Conservation (phyloP, 2,113 vertebrate species). For the Oryzias celebensis region DNA sequence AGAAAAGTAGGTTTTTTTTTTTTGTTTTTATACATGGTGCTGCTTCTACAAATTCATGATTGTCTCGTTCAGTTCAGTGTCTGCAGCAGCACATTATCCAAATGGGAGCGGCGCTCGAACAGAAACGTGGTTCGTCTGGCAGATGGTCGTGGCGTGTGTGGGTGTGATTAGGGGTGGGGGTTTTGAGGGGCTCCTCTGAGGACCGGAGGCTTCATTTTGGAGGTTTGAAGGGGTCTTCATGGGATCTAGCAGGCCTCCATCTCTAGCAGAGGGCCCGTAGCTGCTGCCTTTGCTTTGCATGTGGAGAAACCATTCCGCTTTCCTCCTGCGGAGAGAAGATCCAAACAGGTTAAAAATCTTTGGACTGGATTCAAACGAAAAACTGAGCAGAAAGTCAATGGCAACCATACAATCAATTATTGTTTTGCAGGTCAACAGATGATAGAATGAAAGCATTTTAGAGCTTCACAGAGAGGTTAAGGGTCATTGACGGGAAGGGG, state of each 20-base stretch:
- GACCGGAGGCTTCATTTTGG: constrained; percentile 66
- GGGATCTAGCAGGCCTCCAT: constrained; percentile 96
- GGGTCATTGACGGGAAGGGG: constrained; percentile 60
- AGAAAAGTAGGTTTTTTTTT: constrained; percentile 17
- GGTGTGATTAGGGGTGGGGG: background rate
- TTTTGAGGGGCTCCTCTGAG: constrained; percentile 57
- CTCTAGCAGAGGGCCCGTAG: constrained; percentile 93
- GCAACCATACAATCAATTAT: constrained; percentile 28
- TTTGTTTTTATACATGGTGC: constrained; percentile 7
- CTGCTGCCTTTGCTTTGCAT: constrained; percentile 95
- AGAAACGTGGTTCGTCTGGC: constrained; percentile 24
- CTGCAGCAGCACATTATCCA: constrained; percentile 65
- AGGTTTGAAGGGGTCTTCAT: constrained; percentile 71
- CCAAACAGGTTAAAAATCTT: constrained; percentile 9
- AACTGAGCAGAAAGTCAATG: constrained; percentile 7
- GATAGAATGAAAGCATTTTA: constrained; percentile 39
- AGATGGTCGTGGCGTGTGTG: constrained; percentile 29
- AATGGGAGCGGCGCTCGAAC: constrained; percentile 48
- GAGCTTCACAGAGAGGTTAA: constrained; percentile 46
- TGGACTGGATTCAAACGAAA: background rate
- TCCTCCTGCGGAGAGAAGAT: constrained; percentile 79
- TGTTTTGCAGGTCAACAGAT: constrained; percentile 7
- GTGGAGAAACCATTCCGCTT: constrained; percentile 92
- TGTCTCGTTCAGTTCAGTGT: constrained; percentile 79
- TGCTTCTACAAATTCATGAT: constrained; percentile 65